These are phyloP conservation scores for Zapus hudsonius DNA, from an alignment of 2,113 vertebrate species.

Conservation along the genomic window DNA sequence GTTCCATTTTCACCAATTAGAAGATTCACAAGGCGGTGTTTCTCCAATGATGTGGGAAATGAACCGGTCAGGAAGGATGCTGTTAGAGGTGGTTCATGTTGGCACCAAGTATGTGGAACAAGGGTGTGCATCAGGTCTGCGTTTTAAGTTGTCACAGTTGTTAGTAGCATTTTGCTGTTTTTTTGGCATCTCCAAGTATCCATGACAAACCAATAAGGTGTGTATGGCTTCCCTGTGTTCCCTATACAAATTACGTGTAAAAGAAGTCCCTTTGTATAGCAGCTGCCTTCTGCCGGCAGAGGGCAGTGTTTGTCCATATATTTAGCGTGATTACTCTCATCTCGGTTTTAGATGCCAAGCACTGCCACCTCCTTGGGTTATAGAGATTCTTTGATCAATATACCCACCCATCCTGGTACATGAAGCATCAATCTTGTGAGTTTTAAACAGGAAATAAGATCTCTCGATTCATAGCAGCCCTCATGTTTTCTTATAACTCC, in stretches of 20 bases:
- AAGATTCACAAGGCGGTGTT: not conserved
- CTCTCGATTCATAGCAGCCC: not conserved
- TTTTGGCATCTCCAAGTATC: not conserved
- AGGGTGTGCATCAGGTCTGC: not conserved
- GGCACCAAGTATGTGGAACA: no score
- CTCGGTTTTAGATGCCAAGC: not conserved
- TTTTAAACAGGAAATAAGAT: not conserved
- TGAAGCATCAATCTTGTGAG: not conserved
- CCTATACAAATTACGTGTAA: not conserved
- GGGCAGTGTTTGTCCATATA: constrained; percentile 63
- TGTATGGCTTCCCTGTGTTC: not conserved
- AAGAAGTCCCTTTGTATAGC: not conserved
- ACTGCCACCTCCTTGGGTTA: not conserved
- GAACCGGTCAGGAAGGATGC: not conserved
- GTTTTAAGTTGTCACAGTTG: not conserved
- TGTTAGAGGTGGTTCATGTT: not conserved
- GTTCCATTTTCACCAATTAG: not conserved
- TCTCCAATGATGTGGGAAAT: not conserved
- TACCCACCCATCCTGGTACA: not conserved
- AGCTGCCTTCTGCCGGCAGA: constrained; percentile 51
- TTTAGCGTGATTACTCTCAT: rapidly evolving
- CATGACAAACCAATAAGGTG: not conserved
- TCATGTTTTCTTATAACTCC: not conserved
- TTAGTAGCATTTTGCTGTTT: not conserved
- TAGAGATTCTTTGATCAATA: not conserved